Base-by-base conservation (phyloP, 2,113 vertebrate species). In the Paratilapia polleni region DNA sequence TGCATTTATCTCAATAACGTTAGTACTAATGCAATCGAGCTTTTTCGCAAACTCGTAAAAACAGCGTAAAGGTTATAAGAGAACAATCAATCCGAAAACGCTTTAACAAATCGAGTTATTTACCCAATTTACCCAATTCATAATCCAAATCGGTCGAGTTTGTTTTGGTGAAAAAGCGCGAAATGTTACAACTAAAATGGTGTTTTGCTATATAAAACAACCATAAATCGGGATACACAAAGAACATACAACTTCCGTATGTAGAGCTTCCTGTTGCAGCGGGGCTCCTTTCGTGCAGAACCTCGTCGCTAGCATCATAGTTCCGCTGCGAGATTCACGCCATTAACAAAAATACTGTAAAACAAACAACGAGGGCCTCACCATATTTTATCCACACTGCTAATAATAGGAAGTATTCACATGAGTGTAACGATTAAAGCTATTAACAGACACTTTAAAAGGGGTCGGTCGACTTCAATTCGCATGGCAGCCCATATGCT, bases 171-270 rank as follows among this genome's bases (percentile, higher is more conserved):
- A 89, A 80, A 82, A 56, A 56, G 17, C 31, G 58, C 26, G 41
- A 85, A 76, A 86, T 80, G 57, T 59, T 77, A 28, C 59, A 90
- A 89, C 36, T 81, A 66, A 93, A 90, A 89, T 62, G 81, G 79
- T 91, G 90, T 94, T 96, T 95, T 93, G 80, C 87, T 92, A 92
- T 94, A 91, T 94, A 92, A 95, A 95, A 94, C 93, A 94, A 95
- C 90, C 93, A 90, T 93, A 96, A 95, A 95, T 90, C 91, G 92
- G 94, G 93, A 95, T 95, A 96, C 96, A 96, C 96, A 96, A 96
- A 96, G 96, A 95, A 95, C 95, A 95, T 86, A 95, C 93, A 96
- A 96, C 95, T 96, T 96, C 96, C 96, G 95, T 93, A 64, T 95
- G 80, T 22, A 49, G 80, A 86, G 92, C 93, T 96, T 96, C 96